These are phyloP conservation scores for Drosophila rufa DNA, from an alignment of 1,140 invertebrate genomes.

Conservation along the genomic window DNA sequence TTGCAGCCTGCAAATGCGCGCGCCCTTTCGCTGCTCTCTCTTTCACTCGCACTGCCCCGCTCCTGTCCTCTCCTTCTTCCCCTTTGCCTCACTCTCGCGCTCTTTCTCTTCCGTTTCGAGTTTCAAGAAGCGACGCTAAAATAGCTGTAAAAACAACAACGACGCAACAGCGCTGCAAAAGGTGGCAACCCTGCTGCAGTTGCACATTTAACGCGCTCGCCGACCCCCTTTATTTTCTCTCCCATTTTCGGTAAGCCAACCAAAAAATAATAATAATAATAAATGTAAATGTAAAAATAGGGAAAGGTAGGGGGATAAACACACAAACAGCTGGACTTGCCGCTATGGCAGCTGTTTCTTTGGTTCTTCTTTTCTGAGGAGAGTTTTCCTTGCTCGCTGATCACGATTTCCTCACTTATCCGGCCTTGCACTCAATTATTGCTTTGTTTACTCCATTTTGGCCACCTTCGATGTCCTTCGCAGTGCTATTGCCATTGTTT, in stretches of 20 bases:
- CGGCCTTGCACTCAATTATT: conserved; percentile 18
- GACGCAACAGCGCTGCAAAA: conserved; percentile 35
- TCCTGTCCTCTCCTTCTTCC: conserved; percentile 8
- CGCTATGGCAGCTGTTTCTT: conserved; percentile 34
- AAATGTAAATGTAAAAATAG: not conserved
- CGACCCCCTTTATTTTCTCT: not conserved
- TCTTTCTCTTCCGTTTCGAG: conserved; percentile 35
- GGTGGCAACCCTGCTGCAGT: conserved; percentile 44
- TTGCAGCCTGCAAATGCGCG: conserved; percentile 44
- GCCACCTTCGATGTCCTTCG: not conserved
- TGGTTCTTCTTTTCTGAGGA: not conserved
- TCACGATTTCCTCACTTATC: conserved; percentile 1
- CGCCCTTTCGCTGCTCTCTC: conserved; percentile 35
- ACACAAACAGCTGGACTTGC: conserved; percentile 24
- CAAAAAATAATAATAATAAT: not conserved
- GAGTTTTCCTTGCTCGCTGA: not conserved
- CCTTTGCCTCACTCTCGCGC: not conserved
- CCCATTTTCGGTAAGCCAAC: too few species aligned
- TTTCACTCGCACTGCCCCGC: conserved; percentile 27
- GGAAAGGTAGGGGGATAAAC: not conserved
- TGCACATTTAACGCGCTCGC: conserved; percentile 6
- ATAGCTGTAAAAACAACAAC: conserved; percentile 39
- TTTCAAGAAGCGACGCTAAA: conserved; percentile 46
- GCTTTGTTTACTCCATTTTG: not conserved
- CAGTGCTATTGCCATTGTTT: conserved; percentile 11